These are phyloP conservation scores for Steromphala cineraria DNA, from an alignment of 2,888 invertebrate genomes.

Conservation along the genomic window DNA sequence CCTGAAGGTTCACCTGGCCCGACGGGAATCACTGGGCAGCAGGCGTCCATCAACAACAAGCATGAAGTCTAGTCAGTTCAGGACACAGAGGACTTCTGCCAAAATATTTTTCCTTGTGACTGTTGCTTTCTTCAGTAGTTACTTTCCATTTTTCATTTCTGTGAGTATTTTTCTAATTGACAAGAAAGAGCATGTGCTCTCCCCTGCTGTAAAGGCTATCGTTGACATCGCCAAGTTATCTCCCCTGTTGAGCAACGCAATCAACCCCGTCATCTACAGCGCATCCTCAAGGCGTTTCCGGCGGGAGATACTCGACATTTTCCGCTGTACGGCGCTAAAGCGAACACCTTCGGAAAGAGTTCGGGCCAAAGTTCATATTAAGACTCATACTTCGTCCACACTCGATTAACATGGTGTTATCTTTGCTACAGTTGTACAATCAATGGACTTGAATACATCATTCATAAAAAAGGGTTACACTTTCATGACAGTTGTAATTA, in stretches of 20 bases:
- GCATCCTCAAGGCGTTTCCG: conserved; percentile 61
- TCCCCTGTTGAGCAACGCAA: conserved; percentile 57
- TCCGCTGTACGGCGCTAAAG: not conserved
- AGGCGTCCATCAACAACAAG: not conserved
- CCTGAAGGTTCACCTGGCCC: not conserved
- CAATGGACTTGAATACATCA: no score
- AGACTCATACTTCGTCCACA: not conserved
- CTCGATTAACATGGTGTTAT: no score
- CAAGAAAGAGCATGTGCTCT: conserved; percentile 40
- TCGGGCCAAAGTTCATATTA: not conserved
- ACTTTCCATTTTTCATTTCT: conserved; percentile 56
- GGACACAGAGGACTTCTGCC: conserved; percentile 32
- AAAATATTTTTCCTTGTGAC: conserved; percentile 58
- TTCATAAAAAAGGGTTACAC: no score
- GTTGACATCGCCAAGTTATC: conserved; percentile 56
- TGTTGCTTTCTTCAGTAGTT: conserved; percentile 53
- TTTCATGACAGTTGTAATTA: no score
- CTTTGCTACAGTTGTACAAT: no score
- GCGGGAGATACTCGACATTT: conserved; percentile 36
- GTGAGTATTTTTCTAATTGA: conserved; percentile 48
- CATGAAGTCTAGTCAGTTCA: not conserved
- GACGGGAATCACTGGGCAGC: not conserved
- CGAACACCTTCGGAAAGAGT: not conserved
- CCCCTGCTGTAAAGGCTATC: conserved; percentile 40
- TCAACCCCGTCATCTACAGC: conserved; percentile 68